These are phyloP conservation scores for Rhinogobio ventralis DNA, from an alignment of 2,797 vertebrate genomes.

Conservation along the genomic window DNA sequence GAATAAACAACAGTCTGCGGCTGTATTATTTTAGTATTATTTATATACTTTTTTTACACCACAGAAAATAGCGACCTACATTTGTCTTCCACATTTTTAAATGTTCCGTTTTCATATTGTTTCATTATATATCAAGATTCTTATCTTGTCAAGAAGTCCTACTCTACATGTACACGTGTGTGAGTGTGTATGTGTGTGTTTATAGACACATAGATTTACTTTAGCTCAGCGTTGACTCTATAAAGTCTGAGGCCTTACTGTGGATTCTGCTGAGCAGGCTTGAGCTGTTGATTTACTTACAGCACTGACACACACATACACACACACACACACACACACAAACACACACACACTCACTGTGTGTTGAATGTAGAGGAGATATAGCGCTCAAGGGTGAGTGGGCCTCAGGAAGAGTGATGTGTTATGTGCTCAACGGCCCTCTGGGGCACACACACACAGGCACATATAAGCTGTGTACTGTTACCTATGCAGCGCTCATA, in stretches of 20 bases:
- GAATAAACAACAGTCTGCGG: background rate
- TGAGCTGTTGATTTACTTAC: slow-evolving; percentile 50
- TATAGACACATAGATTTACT: slow-evolving; percentile 51
- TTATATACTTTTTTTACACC: background rate
- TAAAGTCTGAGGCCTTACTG: slow-evolving; percentile 46
- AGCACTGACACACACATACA: slow-evolving; percentile 16
- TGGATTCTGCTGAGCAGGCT: slow-evolving; percentile 54
- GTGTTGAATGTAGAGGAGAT: slow-evolving; percentile 43
- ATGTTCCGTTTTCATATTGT: background rate
- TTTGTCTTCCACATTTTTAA: background rate
- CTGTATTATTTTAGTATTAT: background rate
- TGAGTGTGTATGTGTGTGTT: slow-evolving; percentile 35
- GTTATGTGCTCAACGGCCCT: slow-evolving; percentile 20
- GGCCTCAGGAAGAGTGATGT: slow-evolving; percentile 51
- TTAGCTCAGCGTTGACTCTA: slow-evolving; percentile 44
- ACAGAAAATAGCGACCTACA: background rate
- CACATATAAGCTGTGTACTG: slow-evolving; percentile 9
- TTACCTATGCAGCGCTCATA: slow-evolving; percentile 33
- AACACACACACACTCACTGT: background rate
- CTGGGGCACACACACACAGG: background rate
- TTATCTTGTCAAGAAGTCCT: background rate
- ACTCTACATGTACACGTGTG: background rate
- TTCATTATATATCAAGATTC: background rate
- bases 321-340: slow-evolving; percentile 6
- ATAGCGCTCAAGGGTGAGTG: slow-evolving; percentile 51